These are phyloP conservation scores for Seira musarum DNA, from an alignment of 2,888 invertebrate species.

Conservation along the genomic window DNA sequence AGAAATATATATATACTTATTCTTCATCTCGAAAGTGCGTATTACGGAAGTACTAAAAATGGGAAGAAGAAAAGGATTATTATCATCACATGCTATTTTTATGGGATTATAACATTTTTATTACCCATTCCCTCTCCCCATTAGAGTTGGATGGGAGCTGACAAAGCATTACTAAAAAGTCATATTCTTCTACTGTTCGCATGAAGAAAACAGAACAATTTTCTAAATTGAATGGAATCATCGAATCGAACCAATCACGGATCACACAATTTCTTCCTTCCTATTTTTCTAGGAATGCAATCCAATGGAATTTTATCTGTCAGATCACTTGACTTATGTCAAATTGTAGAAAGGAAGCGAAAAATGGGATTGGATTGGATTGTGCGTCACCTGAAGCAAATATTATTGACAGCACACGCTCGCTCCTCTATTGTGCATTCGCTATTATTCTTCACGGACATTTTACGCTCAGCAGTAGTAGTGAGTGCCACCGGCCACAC, in stretches of 20 bases:
- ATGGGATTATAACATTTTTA: conserved; percentile 54
- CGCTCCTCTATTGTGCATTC: background rate
- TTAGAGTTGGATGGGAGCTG: too few relatives aligned
- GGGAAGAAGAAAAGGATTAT: conserved; percentile 20
- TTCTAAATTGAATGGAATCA: too few relatives aligned
- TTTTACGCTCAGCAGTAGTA: too few relatives aligned
- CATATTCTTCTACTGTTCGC: too few relatives aligned
- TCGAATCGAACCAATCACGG: too few relatives aligned
- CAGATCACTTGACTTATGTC: conserved; percentile 42
- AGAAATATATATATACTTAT: too few relatives aligned
- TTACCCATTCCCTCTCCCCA: conserved; percentile 41
- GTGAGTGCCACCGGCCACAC: too few relatives aligned
- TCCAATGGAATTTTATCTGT: too few relatives aligned
- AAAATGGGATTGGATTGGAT: conserved; percentile 20
- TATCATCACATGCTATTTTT: conserved; percentile 38
- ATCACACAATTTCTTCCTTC: too few relatives aligned
- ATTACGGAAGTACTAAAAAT: conserved; percentile 11
- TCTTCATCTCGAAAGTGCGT: conserved; percentile 6
- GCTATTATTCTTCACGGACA: background rate
- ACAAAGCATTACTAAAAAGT: too few relatives aligned
- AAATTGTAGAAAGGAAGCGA: conserved; percentile 20
- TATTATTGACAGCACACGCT: conserved; percentile 37
- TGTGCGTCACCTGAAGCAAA: conserved; percentile 16
- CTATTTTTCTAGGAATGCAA: too few relatives aligned
- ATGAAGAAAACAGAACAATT: too few relatives aligned